phyloP scores from a whole-genome alignment of 1,140 invertebrate genomes.

The Onthophagus taurus region DNA sequence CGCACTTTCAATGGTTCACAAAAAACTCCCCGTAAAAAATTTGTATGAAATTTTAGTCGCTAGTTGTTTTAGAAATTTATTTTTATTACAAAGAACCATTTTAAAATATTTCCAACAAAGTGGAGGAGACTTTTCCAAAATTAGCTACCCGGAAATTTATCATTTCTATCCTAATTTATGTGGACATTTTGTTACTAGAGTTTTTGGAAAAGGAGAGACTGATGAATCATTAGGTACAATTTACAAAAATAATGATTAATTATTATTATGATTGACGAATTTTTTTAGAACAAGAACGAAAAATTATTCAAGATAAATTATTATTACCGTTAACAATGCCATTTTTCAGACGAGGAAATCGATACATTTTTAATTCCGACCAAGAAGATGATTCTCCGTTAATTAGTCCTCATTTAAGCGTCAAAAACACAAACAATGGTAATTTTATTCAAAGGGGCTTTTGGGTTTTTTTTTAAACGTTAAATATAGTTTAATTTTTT shows the following conservation, averaged over 20 bases:
- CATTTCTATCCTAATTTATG: slow-evolving; percentile 55
- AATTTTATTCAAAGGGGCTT: slow-evolving; percentile 1
- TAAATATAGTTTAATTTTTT: slow-evolving; percentile 13
- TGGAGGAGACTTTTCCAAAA: slow-evolving; percentile 11
- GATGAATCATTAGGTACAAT: slow-evolving; percentile 43
- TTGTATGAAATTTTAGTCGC: slow-evolving; percentile 64
- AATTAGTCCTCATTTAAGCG: slow-evolving; percentile 57
- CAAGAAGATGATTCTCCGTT: slow-evolving; percentile 43
- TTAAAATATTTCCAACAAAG: slow-evolving; percentile 21
- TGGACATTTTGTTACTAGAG: slow-evolving; percentile 64
- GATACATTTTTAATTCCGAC: slow-evolving; percentile 47
- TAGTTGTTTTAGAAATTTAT: slow-evolving; percentile 57
- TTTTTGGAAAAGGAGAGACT: slow-evolving; percentile 52
- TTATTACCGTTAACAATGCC: slow-evolving; percentile 57
- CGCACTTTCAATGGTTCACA: slow-evolving; percentile 57
- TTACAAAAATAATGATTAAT: slow-evolving; percentile 47
- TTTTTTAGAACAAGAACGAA: slow-evolving; percentile 51
- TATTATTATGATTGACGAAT: slow-evolving; percentile 39
- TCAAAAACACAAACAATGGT: slow-evolving; percentile 30
- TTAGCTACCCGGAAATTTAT: slow-evolving; percentile 44
- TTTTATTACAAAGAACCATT: slow-evolving; percentile 45
- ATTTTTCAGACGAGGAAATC: slow-evolving; percentile 60
- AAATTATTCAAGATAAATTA: slow-evolving; percentile 56
- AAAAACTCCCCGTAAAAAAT: slow-evolving; percentile 49
- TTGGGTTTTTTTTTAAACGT: slow-evolving; percentile 3